Conservation (phyloP, 2,888 invertebrate genomes). For the Coleophora flavipennella region DNA sequence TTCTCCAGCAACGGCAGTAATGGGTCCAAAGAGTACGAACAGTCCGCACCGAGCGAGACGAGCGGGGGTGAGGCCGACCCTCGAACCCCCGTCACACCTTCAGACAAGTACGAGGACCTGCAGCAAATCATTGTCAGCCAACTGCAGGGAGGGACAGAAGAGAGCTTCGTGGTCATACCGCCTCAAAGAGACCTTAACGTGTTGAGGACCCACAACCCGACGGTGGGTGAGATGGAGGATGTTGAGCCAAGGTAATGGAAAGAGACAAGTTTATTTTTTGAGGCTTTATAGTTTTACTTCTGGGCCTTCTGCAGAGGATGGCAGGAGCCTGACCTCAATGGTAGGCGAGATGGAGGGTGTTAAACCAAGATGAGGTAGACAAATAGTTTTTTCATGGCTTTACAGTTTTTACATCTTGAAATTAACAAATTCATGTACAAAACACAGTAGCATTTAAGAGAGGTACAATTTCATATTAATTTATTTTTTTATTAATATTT, state of each 20-base stretch:
- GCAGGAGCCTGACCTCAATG: no score
- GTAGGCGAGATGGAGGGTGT: no score
- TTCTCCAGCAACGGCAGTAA: constrained; percentile 51
- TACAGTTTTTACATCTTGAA: no score
- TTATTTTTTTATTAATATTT: no score
- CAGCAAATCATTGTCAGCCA: constrained; percentile 65
- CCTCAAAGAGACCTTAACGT: constrained; percentile 69
- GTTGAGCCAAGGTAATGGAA: constrained; percentile 62
- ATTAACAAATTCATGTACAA: no score
- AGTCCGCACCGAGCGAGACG: constrained; percentile 57
- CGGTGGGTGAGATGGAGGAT: constrained; percentile 78
- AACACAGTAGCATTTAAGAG: no score
- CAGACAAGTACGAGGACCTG: constrained; percentile 77
- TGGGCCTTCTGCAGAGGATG: no score
- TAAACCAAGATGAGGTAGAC: no score
- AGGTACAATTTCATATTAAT: no score
- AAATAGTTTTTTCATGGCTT: no score
- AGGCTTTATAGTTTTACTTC: no score
- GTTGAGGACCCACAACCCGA: constrained; percentile 75
- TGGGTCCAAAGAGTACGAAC: constrained; percentile 58
- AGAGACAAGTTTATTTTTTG: no score
- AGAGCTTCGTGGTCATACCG: constrained; percentile 62
- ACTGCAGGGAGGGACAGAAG: constrained; percentile 65
- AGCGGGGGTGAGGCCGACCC: constrained; percentile 44
- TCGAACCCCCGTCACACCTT: constrained; percentile 53